Evolutionary conservation across 2,113 vertebrate genomes (phyloP).

Genomic region (Pelvicachromis taeniatus): DNA sequence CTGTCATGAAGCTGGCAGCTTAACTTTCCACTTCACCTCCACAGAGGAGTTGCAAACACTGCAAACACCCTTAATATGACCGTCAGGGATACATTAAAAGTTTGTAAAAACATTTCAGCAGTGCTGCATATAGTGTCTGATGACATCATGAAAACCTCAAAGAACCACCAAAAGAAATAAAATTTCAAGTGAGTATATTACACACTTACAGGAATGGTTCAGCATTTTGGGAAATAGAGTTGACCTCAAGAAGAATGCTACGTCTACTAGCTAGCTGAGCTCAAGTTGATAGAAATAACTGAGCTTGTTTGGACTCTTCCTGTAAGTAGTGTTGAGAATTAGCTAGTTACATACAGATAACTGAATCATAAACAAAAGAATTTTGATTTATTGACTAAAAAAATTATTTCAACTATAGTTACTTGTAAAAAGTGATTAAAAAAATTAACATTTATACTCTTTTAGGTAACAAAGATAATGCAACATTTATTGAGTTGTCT

Average conservation of each 20-base stretch:
- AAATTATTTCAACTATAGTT: background rate
- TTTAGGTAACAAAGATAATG: too few species aligned
- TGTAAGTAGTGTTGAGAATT: background rate
- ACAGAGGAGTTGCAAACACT: background rate
- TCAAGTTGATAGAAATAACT: background rate
- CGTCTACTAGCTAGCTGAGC: background rate
- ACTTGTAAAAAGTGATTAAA: background rate
- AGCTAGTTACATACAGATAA: background rate
- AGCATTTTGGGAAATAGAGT: background rate
- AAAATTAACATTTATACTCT: too few species aligned
- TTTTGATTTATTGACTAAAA: background rate
- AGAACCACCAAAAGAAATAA: background rate
- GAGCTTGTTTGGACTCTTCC: background rate
- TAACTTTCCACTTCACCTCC: conserved; percentile 49
- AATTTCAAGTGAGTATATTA: background rate
- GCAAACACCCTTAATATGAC: conserved; percentile 27
- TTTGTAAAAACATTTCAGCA: conserved; percentile 25
- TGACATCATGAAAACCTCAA: conserved; percentile 1
- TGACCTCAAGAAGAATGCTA: background rate
- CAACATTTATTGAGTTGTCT: too few species aligned
- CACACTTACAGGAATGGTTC: background rate
- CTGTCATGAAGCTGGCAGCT: conserved; percentile 51
- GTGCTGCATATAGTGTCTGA: background rate
- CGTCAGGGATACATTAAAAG: conserved; percentile 42
- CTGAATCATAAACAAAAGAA: background rate